These are phyloP conservation scores for Danionella dracula DNA, from an alignment of 2,797 vertebrate genomes.

Conservation along the genomic window DNA sequence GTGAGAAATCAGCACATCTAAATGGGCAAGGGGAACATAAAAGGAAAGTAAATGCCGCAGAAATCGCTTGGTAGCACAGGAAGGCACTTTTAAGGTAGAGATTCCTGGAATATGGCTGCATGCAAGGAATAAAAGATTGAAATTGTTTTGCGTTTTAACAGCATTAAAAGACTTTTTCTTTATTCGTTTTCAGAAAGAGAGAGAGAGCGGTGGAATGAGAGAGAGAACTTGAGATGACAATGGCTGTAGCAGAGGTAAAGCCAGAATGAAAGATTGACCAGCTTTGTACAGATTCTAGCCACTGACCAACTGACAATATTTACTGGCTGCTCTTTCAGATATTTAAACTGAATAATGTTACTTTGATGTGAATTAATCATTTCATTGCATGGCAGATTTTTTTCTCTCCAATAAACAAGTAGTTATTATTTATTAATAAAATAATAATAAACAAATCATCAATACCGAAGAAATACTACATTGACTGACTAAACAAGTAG, in stretches of 20 bases:
- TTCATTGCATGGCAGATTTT: constrained; percentile 31
- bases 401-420: too few relatives aligned
- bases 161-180: constrained; percentile 24
- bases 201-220: too few relatives aligned
- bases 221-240: constrained; percentile 9
- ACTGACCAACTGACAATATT: constrained; percentile 34
- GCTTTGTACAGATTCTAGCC: constrained; percentile 32
- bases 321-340: constrained; percentile 17
- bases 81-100: constrained; percentile 15
- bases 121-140: constrained; percentile 26
- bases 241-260: constrained; percentile 33
- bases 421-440: too few relatives aligned
- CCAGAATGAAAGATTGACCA: constrained; percentile 16
- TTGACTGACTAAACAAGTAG: too few relatives aligned
- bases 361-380: constrained; percentile 11
- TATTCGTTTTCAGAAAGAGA: background rate
- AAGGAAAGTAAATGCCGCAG: constrained; percentile 23
- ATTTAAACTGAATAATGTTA: constrained; percentile 14
- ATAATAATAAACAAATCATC: too few relatives aligned
- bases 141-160: constrained; percentile 33
- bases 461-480: too few relatives aligned
- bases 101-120: constrained; percentile 25
- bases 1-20: constrained; percentile 21
- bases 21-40: constrained; percentile 28
- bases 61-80: constrained; percentile 21